phyloP scores from a whole-genome alignment of 2,113 vertebrate genomes.

The Cromileptes altivelis region DNA sequence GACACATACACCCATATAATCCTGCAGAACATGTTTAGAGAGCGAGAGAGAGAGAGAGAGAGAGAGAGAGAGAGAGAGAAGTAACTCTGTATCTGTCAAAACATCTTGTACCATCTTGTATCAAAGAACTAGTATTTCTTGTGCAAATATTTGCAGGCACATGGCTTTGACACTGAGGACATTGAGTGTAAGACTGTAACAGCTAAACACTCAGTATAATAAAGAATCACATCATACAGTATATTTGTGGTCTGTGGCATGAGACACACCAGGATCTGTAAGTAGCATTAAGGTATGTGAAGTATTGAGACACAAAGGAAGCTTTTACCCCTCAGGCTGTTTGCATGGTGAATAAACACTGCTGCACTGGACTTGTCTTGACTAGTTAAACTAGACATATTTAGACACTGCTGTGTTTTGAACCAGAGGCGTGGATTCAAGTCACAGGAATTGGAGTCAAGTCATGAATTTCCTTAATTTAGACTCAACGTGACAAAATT shows the following conservation, averaged over 20 bases:
- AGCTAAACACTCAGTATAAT: not conserved
- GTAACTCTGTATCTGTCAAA: not conserved
- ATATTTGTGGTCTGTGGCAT: not conserved
- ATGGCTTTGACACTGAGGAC: not conserved
- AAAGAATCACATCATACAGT: not conserved
- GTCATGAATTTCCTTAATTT: too few species aligned
- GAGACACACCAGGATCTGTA: not conserved
- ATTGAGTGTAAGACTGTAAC: not conserved
- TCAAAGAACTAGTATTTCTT: not conserved
- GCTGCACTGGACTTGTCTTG: not conserved
- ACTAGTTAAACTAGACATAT: slow-evolving; percentile 6
- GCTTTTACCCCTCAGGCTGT: slow-evolving; percentile 9
- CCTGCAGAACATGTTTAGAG: slow-evolving; percentile 63
- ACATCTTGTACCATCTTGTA: slow-evolving; percentile 19
- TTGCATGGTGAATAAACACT: not conserved
- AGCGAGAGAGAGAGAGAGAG: not conserved
- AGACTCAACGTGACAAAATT: too few species aligned
- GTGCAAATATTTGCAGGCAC: slow-evolving; percentile 18
- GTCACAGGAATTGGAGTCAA: too few species aligned
- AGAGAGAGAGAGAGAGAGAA: not conserved
- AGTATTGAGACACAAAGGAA: not conserved
- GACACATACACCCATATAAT: slow-evolving; percentile 83
- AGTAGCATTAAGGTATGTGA: not conserved
- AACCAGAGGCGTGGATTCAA: too few species aligned
- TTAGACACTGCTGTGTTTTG: not conserved